Evolutionary conservation across 2,888 invertebrate species (phyloP), one percentile per base, ranked within the genome.

Genomic region (Lycophotia porphyrea): DNA sequence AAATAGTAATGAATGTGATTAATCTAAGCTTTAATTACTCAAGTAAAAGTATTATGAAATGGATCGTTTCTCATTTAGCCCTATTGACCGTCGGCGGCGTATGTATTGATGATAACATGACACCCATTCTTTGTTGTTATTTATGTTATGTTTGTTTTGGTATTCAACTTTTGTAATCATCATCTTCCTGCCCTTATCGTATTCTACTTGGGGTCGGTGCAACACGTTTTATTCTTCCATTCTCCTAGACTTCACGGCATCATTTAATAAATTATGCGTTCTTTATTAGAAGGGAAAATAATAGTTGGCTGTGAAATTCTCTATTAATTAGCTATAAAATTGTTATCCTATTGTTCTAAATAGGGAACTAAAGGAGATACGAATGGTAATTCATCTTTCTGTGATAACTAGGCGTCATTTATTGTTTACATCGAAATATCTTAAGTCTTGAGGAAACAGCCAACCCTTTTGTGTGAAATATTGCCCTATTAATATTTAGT

Each of bases 1-100:
- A 81, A 82, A 76, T 71, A 79, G 9, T 83, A 84, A 65, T 72
- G 52, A 71, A 65, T 42, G 63, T 24, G 64, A 67, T 76, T 84
- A 72, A 68, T 68, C 81, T 70, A 47, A 70, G 60, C n/a, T 60
- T 66, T 70, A 66, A 64, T 84, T 68, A 71, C 49, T 63, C 58
- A n/a, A 84, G 61, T 60, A 67, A 78, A 73, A 61, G 42, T 70
- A 74, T 65, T 84, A 63, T 67, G 58, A 52, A 27, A 52, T n/a
- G 21, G 64, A 61, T 49, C 47, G 66, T 31, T 61, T 65, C 52
- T 65, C 24, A 24, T 52, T 49, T 76, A 18, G 47, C 15, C 36
- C 34, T 47, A 24, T 63, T 80, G 63, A 80, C 74, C 31, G 39
- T n/a, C 15, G 52, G 31, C 52, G 36, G 52, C 31, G 60, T 67